A percentile compares a stretch with the other conserved stretches of the same genome.
Conservation (phyloP, 1,140 invertebrate species). For the Venturia canescens region DNA sequence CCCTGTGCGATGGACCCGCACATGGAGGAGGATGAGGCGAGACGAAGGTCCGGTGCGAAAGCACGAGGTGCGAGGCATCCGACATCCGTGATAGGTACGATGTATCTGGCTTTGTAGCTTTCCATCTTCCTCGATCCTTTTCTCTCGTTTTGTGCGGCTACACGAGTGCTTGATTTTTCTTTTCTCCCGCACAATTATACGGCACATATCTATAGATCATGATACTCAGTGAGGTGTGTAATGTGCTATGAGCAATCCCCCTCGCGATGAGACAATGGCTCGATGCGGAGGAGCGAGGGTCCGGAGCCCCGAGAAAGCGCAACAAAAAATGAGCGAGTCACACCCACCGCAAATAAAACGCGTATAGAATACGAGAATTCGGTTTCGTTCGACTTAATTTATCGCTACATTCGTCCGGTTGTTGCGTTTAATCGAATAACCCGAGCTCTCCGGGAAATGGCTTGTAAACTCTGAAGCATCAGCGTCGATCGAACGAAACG, state of each 20-base stretch:
- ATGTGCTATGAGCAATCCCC: conserved; percentile 16
- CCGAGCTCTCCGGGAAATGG: too few relatives aligned
- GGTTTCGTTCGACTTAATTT: too few relatives aligned
- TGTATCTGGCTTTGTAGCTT: conserved; percentile 17
- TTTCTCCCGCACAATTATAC: neutral
- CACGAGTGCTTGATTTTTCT: neutral
- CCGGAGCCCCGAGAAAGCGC: neutral
- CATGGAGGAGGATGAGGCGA: conserved; percentile 64
- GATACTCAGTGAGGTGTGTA: neutral
- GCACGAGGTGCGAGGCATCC: conserved; percentile 10
- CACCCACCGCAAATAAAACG: neutral
- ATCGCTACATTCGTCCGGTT: too few relatives aligned
- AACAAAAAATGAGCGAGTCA: conserved; percentile 27
- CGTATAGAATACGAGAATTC: neutral
- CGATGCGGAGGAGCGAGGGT: neutral
- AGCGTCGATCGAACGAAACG: too few relatives aligned
- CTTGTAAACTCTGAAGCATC: too few relatives aligned
- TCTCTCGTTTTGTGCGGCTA: neutral
- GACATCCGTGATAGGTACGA: conserved; percentile 30
- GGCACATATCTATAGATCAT: neutral
- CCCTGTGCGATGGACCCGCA: conserved; percentile 5
- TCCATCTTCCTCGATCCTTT: conserved; percentile 11
- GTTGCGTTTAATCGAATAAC: too few relatives aligned
- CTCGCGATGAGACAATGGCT: conserved; percentile 33
- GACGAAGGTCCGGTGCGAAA: conserved; percentile 42